These are phyloP conservation scores for Strix aluco DNA, from an alignment of 2,113 vertebrate genomes.

Conservation along the genomic window DNA sequence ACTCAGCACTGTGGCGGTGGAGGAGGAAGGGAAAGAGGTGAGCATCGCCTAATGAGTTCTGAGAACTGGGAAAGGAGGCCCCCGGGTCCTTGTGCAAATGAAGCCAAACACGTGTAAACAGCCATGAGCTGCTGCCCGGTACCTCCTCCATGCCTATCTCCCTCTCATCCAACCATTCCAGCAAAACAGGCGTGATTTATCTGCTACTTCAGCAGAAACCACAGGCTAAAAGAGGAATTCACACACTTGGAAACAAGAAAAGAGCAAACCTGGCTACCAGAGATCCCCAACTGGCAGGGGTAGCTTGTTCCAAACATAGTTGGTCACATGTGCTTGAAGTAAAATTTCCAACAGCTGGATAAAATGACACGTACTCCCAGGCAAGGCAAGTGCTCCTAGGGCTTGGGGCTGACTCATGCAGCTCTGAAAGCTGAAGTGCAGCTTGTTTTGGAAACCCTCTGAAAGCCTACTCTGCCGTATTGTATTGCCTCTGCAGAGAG, in stretches of 20 bases:
- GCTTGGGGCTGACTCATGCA: not conserved
- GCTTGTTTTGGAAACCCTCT: not conserved
- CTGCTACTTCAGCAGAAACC: not conserved
- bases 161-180: not conserved
- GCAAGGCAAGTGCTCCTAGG: not conserved
- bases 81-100: accelerated
- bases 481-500: accelerated
- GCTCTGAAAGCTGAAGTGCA: not conserved
- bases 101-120: not conserved
- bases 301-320: not conserved
- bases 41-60: not conserved
- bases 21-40: not conserved
- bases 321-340: not conserved
- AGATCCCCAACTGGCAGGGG: not conserved
- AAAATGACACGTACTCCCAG: not conserved
- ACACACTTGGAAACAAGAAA: not conserved
- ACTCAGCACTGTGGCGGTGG: accelerated
- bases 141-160: not conserved
- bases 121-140: not conserved
- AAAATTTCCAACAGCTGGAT: slow-evolving; percentile 15
- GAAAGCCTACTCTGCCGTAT: not conserved
- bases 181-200: not conserved
- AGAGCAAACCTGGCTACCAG: not conserved
- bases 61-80: not conserved
- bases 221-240: not conserved